Percentiles rank a stretch among this genome's conserved stretches.
Evolutionary conservation across 2,113 vertebrate species (phyloP).

Genomic region (Apteryx mantelli): DNA sequence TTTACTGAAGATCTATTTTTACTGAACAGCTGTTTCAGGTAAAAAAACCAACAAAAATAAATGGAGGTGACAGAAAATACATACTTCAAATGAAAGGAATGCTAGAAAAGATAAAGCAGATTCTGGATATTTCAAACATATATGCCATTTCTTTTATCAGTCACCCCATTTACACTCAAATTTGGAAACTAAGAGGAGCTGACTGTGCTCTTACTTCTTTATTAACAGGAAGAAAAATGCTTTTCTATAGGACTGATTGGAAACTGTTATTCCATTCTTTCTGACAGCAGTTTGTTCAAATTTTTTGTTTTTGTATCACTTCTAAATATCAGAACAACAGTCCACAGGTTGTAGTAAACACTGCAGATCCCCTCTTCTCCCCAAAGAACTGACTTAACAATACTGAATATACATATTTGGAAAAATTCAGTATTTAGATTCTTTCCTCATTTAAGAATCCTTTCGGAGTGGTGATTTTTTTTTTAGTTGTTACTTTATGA

Average conservation of each 20-base stretch:
- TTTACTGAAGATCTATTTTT: conserved; percentile 44
- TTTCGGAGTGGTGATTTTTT: not conserved
- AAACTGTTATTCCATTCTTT: conserved; percentile 7
- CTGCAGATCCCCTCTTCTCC: not conserved
- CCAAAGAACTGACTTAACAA: not conserved
- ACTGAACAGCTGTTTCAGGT: conserved; percentile 16
- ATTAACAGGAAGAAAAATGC: not conserved
- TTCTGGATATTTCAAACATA: conserved; percentile 35
- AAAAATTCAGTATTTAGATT: not conserved
- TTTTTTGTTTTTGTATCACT: not conserved
- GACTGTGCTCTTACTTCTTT: not conserved
- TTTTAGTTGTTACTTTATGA: not conserved
- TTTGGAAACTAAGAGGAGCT: not conserved
- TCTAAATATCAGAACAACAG: not conserved
- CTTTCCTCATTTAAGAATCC: not conserved
- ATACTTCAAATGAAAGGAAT: conserved; percentile 23
- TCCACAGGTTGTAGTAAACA: not conserved
- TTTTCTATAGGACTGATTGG: not conserved
- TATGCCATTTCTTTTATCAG: conserved; percentile 34
- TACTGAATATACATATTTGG: not conserved
- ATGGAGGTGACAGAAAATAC: conserved; percentile 21
- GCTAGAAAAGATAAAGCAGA: conserved; percentile 24
- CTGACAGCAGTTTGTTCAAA: not conserved
- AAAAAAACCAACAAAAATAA: conserved; percentile 56
- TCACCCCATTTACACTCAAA: not conserved